Base-by-base conservation (phyloP, 2,797 vertebrate species). In the Sebastes itinus region DNA sequence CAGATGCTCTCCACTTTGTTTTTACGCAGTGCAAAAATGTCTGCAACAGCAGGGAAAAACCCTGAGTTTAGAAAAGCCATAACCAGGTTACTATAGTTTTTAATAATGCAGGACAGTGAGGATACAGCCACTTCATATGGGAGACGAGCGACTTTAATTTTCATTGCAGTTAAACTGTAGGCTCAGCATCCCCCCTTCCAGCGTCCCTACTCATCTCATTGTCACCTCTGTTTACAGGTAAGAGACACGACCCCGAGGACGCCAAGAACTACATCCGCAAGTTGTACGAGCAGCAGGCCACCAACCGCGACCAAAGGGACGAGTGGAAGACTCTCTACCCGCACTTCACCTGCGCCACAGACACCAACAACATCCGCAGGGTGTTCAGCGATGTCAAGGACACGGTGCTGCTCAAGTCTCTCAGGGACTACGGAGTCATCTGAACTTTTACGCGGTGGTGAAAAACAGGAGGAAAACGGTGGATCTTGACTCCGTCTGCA, bases 271-370 rank as follows among this genome's bases (percentile, higher is more conserved):
- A 83, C 90, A 96, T 97, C 75, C 63, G 28, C 7, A 89, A 91
- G 78, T 59, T 96, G 91, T 97, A 96, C 49, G 88, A 94, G 89
- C 89, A 92, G 42, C 91, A 94, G 87, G 92, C 94, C 11, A 20
- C 86, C 35, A 94, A 85, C 78, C 85, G 52, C 0, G 86, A 92
- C 27, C 90, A 77, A 2, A 85, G 73, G 62, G 91, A 88, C 13
- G 85, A 91, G 74, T 78, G 82, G 80, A 96, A 96, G 89, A 92
- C 82, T 0, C 89, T 97, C 23, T 97, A 96, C 83, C 85, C 90
- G 0, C 96, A 97, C 92, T 96, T 95, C 91, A 96, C 96, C 90
- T 97, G 96, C 9, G 96, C 96, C 83, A 97, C 96, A 0, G 96
- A 96, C 92, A 96, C 96, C 79, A 90, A 84, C 88, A 96, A 95